Base-by-base conservation (phyloP, 2,888 invertebrate genomes). In the Sarcophaga carnaria region DNA sequence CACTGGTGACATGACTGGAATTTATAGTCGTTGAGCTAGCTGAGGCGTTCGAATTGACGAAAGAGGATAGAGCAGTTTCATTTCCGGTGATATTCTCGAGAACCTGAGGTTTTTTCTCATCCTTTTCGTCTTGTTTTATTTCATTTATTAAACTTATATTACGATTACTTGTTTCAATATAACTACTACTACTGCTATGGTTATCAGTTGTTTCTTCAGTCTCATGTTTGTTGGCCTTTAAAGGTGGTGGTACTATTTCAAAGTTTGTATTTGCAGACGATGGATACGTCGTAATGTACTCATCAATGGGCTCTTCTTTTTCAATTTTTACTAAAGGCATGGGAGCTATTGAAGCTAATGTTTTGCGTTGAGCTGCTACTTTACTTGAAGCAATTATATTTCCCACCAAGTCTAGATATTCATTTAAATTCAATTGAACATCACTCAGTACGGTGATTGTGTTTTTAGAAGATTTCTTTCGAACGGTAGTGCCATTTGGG, bases 391-490 rank as follows among this genome's bases (percentile, higher is more conserved):
- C 93, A 81, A 93, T 91, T 82, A 93, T 92, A 80, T 93, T 93
- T 45, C 93, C 93, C 82, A 93, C 91, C 75, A 93, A 84, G 89
- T 93, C 93, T 49, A 93, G 88, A 83, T 93, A 93, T 89, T 93
- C 93, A 77, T 92, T 93, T 87, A 93, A 90, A 88, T 93, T 92
- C n/a, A 93, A 89, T 87, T 93, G 93, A 27, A 93, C 93, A 90
- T 93, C 93, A 83, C 93, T 93, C 49, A 93, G 90, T 49, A 94
- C 93, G 5, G 93, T 93, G 27, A 94, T 91, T 2, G 92, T 92
- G 63, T 90, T 92, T 89, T 90, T 91, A 5, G 90, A 90, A 45
- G 90, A 91, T 74, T 90, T 91, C 67, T 88, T 89, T 20, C 89
- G 84, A 69, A 25, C 80, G 67, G 5, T 80, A 1, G 22, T 69